These are phyloP conservation scores for Hylaeus volcanicus DNA, from an alignment of 1,140 invertebrate species.

Conservation along the genomic window DNA sequence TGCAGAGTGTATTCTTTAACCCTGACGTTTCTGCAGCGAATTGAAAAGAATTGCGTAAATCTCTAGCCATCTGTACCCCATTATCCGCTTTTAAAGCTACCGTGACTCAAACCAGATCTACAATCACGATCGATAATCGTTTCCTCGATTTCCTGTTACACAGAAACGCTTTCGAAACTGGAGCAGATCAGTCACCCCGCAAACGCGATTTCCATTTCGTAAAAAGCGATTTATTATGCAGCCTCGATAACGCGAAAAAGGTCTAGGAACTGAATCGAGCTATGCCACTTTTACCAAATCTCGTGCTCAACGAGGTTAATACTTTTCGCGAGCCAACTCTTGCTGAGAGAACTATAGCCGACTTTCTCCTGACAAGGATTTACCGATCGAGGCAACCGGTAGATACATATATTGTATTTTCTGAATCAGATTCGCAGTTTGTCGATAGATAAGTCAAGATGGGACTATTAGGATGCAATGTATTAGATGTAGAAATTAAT, in stretches of 20 bases:
- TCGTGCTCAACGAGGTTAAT: background rate
- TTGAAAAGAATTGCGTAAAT: slow-evolving; percentile 31
- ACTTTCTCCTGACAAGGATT: background rate
- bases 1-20: too few species aligned
- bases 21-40: background rate
- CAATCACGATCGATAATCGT: slow-evolving; percentile 64
- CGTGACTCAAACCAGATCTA: slow-evolving; percentile 39
- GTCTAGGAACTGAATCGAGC: background rate
- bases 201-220: slow-evolving; percentile 29
- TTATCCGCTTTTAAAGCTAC: slow-evolving; percentile 39
- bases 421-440: background rate
- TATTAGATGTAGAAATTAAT: too few species aligned
- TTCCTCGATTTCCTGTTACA: slow-evolving; percentile 48
- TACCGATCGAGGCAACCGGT: too few species aligned
- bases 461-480: too few species aligned
- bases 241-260: too few species aligned
- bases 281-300: background rate
- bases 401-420: too few species aligned
- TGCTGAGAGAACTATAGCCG: background rate
- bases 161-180: slow-evolving; percentile 41
- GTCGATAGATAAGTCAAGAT: too few species aligned
- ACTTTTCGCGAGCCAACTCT: background rate
- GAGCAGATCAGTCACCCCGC: slow-evolving; percentile 26
- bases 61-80: slow-evolving; percentile 44
- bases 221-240: background rate